These are phyloP conservation scores for Esox masquinongy DNA, from an alignment of 2,797 vertebrate species.

Conservation along the genomic window DNA sequence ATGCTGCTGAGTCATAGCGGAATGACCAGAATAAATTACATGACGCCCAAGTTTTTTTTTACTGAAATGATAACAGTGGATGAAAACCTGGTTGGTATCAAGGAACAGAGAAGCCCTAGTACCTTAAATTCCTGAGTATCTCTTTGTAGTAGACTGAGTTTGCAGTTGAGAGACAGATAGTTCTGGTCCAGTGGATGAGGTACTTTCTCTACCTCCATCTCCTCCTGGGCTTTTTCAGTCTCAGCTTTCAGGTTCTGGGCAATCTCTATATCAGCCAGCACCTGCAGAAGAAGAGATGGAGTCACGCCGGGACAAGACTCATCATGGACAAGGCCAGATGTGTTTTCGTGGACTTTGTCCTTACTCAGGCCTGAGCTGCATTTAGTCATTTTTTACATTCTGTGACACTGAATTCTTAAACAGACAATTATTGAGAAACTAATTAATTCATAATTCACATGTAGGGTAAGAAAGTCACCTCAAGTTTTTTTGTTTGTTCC, in stretches of 20 bases:
- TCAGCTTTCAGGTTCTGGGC: conserved; percentile 88
- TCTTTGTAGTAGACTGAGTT: conserved; percentile 73
- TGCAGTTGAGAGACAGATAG: conserved; percentile 85
- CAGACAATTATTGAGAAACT: too few relatives aligned
- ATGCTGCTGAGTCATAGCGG: too few relatives aligned
- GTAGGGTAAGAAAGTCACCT: too few relatives aligned
- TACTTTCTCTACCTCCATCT: conserved; percentile 73
- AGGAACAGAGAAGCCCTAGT: background rate
- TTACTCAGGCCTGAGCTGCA: too few relatives aligned
- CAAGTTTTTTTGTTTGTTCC: too few relatives aligned
- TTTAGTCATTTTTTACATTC: too few relatives aligned
- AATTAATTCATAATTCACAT: too few relatives aligned
- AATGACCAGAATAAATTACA: too few relatives aligned
- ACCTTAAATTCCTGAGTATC: conserved; percentile 68
- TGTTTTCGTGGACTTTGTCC: background rate
- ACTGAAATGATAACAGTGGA: too few relatives aligned
- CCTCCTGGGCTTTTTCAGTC: conserved; percentile 74
- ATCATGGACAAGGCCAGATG: background rate
- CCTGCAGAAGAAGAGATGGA: conserved; percentile 64
- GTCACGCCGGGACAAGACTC: conserved; percentile 2
- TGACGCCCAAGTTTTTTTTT: too few relatives aligned
- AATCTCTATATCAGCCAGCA: conserved; percentile 89
- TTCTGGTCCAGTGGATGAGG: conserved; percentile 83
- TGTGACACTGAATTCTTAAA: too few relatives aligned
- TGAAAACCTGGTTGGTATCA: too few relatives aligned